Conservation (phyloP, 2,113 vertebrate species). For the Cacatua alba region DNA sequence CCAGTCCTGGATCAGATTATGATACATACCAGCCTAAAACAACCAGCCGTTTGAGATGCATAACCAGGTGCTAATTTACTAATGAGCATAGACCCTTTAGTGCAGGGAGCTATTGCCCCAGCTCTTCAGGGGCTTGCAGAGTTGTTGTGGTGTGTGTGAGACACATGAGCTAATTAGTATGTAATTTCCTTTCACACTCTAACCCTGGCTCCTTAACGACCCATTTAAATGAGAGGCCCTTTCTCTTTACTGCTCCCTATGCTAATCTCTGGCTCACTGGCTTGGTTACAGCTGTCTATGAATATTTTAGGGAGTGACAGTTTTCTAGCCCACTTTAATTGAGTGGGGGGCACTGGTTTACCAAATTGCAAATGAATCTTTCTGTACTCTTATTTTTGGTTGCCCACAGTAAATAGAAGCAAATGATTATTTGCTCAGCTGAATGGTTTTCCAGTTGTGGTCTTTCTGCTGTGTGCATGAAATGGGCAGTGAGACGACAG, state of each 20-base stretch:
- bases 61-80: slow-evolving; percentile 55
- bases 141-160: slow-evolving; percentile 34
- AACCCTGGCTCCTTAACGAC: slow-evolving; percentile 55
- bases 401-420: neutral
- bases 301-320: slow-evolving; percentile 57
- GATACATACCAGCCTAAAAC: neutral
- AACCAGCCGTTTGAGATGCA: slow-evolving; percentile 11
- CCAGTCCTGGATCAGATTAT: neutral
- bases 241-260: slow-evolving; percentile 58
- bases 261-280: slow-evolving; percentile 38
- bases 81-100: slow-evolving; percentile 41
- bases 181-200: slow-evolving; percentile 61
- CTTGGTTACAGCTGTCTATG: slow-evolving; percentile 42
- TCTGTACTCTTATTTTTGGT: neutral
- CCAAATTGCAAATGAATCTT: slow-evolving; percentile 8
- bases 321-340: slow-evolving; percentile 45
- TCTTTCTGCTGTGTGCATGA: neutral
- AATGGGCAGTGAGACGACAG: neutral
- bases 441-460: neutral
- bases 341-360: slow-evolving; percentile 8
- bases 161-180: slow-evolving; percentile 64
- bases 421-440: slow-evolving; percentile 4
- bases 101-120: slow-evolving; percentile 34
- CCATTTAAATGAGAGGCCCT: slow-evolving; percentile 62
- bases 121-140: neutral